Conservation (phyloP, 2,888 invertebrate species). For the Podabrus alpinus region DNA sequence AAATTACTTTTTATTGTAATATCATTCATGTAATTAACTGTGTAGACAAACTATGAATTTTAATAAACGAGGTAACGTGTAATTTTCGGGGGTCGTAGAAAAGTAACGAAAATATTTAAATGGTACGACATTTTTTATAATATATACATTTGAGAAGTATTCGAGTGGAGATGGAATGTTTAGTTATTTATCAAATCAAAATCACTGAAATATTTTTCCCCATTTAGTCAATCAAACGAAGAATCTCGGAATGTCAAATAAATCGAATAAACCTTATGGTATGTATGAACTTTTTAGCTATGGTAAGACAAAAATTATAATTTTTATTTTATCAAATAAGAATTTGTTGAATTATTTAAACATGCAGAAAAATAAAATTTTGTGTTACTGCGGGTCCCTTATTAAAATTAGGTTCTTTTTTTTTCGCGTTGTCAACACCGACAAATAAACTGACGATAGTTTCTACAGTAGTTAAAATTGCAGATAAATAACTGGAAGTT, state of each 20-base stretch:
- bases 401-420: too few relatives aligned
- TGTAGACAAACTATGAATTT: conserved; percentile 7
- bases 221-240: conserved; percentile 22
- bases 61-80: neutral
- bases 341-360: neutral
- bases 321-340: neutral
- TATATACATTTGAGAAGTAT: neutral
- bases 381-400: neutral
- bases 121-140: neutral
- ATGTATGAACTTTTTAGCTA: conserved; percentile 7
- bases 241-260: conserved; percentile 14
- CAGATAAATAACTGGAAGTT: too few relatives aligned
- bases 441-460: too few relatives aligned
- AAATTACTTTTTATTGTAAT: conserved; percentile 33
- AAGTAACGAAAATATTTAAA: neutral
- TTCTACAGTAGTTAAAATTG: too few relatives aligned
- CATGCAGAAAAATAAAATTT: neutral
- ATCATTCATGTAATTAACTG: conserved; percentile 31
- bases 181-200: neutral
- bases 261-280: conserved; percentile 9
- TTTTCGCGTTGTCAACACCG: too few relatives aligned
- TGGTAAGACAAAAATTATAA: neutral
- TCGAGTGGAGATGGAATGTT: neutral
- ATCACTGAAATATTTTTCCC: conserved; percentile 18
- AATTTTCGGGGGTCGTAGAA: conserved; percentile 3